Evolutionary conservation across 2,113 vertebrate species (phyloP).

Genomic region (Pygoscelis adeliae): DNA sequence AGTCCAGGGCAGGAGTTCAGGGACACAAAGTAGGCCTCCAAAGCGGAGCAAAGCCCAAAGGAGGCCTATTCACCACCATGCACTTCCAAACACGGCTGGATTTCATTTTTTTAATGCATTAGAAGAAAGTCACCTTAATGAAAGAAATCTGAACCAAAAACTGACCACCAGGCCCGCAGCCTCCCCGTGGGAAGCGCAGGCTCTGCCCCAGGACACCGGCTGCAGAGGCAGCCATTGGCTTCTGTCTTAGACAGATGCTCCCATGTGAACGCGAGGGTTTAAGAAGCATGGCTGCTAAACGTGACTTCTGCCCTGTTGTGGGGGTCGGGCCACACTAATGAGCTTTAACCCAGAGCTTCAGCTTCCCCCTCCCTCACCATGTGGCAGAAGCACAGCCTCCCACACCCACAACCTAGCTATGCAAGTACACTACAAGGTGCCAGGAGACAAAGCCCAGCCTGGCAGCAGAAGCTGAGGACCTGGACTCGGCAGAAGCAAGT

Average conservation of each 20-base stretch:
- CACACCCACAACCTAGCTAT: fast-evolving
- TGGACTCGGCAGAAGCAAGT: fast-evolving
- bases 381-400: fast-evolving
- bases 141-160: background rate
- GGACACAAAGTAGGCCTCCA: background rate
- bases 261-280: background rate
- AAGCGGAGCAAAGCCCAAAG: background rate
- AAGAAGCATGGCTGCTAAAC: background rate
- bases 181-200: fast-evolving
- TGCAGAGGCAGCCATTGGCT: background rate
- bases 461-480: background rate
- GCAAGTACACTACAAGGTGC: fast-evolving
- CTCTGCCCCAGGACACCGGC: background rate
- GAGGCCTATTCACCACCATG: background rate
- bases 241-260: background rate
- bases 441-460: fast-evolving
- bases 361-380: no score
- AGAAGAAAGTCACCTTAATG: background rate
- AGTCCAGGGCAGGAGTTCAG: background rate
- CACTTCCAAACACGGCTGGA: background rate
- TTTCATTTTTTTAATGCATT: background rate
- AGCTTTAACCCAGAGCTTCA: background rate
- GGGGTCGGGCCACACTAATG: background rate
- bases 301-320: fast-evolving
- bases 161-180: fast-evolving